These are phyloP conservation scores for Agonopterix alstromeriana DNA, from an alignment of 2,888 invertebrate species.

Conservation along the genomic window DNA sequence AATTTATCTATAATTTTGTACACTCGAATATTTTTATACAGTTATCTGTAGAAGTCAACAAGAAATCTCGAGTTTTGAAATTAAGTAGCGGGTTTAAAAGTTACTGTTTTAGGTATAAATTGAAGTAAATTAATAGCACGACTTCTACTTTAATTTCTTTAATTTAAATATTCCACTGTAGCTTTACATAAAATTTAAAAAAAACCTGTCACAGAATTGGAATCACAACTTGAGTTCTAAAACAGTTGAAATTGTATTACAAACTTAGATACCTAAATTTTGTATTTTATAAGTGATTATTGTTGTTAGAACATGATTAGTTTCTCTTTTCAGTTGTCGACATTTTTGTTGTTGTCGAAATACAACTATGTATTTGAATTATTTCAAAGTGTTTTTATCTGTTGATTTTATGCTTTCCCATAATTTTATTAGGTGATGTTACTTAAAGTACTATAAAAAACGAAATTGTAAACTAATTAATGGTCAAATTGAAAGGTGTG, in stretches of 20 bases:
- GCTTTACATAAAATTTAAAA: too few relatives aligned
- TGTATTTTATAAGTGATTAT: conserved; percentile 4
- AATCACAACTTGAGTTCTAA: background rate
- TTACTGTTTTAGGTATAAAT: too few relatives aligned
- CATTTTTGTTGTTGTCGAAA: conserved; percentile 28
- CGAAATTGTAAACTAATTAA: conserved; percentile 3
- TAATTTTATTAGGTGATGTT: background rate
- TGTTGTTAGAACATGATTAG: conserved; percentile 11
- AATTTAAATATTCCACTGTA: too few relatives aligned
- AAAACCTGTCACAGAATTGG: too few relatives aligned
- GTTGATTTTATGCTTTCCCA: conserved; percentile 12
- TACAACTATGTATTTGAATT: conserved; percentile 9
- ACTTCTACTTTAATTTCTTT: too few relatives aligned
- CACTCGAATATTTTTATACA: conserved; percentile 35
- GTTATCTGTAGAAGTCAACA: conserved; percentile 1
- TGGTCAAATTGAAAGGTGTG: conserved; percentile 43
- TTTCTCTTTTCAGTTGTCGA: conserved; percentile 13
- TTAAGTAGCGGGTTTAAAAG: too few relatives aligned
- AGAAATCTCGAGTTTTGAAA: background rate
- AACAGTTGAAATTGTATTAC: conserved; percentile 5
- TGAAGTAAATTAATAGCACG: too few relatives aligned
- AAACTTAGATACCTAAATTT: background rate
- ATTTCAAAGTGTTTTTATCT: conserved; percentile 9
- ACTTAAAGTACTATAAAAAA: background rate
- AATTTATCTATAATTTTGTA: conserved; percentile 18